Percentiles rank a stretch among this genome's conserved stretches.
Evolutionary conservation across 2,888 invertebrate species (phyloP).

Genomic region (Deroplatys truncata): DNA sequence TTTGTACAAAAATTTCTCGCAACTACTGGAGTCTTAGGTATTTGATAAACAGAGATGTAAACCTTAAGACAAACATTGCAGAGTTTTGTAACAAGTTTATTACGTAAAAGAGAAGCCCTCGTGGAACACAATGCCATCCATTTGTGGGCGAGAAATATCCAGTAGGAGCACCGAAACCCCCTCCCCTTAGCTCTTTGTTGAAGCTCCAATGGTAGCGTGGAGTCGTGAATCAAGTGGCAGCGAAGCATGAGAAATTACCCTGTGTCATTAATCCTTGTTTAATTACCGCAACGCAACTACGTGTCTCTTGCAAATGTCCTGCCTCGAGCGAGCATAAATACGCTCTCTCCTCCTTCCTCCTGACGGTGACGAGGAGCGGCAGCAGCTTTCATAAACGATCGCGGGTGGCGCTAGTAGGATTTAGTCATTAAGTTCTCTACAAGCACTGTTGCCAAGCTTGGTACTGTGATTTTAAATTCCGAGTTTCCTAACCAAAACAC

Average conservation of each 20-base stretch:
- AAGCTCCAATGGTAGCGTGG: background rate
- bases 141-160: background rate
- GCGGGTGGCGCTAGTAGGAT: background rate
- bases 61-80: background rate
- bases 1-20: too few species aligned
- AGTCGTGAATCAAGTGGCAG: constrained; percentile 7
- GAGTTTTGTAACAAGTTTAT: background rate
- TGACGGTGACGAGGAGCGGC: background rate
- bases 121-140: background rate
- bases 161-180: background rate
- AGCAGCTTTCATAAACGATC: background rate
- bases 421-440: background rate
- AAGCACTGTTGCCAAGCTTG: background rate
- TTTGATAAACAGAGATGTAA: background rate
- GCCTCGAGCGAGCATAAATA: constrained; percentile 7
- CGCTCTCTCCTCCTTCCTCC: background rate
- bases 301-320: constrained; percentile 14
- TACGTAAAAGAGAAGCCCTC: background rate
- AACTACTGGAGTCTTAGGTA: too few species aligned
- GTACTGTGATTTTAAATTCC: background rate
- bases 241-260: constrained; percentile 12
- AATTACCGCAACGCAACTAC: constrained; percentile 14
- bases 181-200: background rate
- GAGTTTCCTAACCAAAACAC: too few species aligned
- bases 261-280: constrained; percentile 16